phyloP scores from a whole-genome alignment of 2,113 vertebrate species.

The Nerophis ophidion region DNA sequence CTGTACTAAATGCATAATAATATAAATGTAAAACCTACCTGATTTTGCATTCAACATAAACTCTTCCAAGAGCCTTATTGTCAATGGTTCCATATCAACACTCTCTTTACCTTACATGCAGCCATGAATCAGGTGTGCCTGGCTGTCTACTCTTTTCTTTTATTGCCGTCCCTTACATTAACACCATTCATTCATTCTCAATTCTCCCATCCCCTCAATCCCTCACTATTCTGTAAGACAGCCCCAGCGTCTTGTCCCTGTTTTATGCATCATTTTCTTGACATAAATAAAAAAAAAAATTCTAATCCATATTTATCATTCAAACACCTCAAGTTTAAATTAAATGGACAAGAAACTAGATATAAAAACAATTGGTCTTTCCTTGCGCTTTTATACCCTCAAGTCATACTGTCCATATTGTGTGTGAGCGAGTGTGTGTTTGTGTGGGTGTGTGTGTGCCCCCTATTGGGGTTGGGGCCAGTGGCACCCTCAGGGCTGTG shows the following conservation, averaged over 20 bases:
- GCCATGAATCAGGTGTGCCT: too few species aligned
- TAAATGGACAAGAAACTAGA: slow-evolving; percentile 59
- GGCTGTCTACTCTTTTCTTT: slow-evolving; percentile 29
- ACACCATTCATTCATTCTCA: slow-evolving; percentile 28
- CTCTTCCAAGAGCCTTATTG: too few species aligned
- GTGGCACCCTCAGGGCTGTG: slow-evolving; percentile 68
- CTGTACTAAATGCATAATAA: too few species aligned
- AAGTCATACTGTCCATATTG: slow-evolving; percentile 55
- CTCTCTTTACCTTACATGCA: too few species aligned
- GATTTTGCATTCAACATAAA: too few species aligned
- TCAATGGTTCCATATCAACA: too few species aligned
- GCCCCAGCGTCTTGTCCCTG: slow-evolving; percentile 54
- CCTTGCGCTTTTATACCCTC: slow-evolving; percentile 47
- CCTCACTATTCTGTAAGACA: slow-evolving; percentile 39
- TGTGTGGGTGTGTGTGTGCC: slow-evolving; percentile 35
- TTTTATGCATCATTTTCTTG: slow-evolving; percentile 53
- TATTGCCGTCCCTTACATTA: slow-evolving; percentile 2
- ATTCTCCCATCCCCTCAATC: slow-evolving; percentile 33
- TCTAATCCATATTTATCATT: slow-evolving; percentile 61
- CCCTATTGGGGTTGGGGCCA: slow-evolving; percentile 66
- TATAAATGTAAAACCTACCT: too few species aligned
- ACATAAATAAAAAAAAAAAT: slow-evolving; percentile 39
- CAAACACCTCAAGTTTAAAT: slow-evolving; percentile 48
- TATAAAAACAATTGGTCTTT: slow-evolving; percentile 67
- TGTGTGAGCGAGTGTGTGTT: slow-evolving; percentile 31